Percentiles rank a stretch among this genome's conserved stretches.
These are phyloP conservation scores for Lomographa bimaculata DNA, from an alignment of 2,888 invertebrate genomes.

Conservation along the genomic window DNA sequence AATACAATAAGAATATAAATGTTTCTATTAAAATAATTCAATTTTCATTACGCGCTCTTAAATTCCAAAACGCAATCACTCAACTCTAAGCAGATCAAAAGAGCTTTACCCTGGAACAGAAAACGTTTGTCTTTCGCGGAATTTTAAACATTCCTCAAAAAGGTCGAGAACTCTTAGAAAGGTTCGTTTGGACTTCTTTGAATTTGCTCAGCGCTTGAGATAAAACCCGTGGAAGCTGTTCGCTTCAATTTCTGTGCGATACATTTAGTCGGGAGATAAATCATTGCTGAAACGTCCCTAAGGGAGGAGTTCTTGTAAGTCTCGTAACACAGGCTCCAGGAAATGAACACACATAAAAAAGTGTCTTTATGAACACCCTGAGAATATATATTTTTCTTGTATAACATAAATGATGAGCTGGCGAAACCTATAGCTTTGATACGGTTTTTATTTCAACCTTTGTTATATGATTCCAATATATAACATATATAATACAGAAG, in stretches of 20 bases:
- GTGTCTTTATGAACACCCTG: conserved; percentile 14
- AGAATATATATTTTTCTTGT: conserved; percentile 5
- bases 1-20: too few relatives aligned
- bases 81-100: conserved; percentile 10
- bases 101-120: conserved; percentile 2
- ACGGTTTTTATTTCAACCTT: not conserved
- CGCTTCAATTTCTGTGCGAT: conserved; percentile 9
- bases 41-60: too few relatives aligned
- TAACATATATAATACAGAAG: too few relatives aligned
- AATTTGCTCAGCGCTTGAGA: conserved; percentile 18
- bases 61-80: conserved; percentile 6
- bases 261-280: conserved; percentile 19
- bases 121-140: conserved; percentile 16
- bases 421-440: not conserved
- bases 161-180: conserved; percentile 15
- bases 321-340: conserved; percentile 11
- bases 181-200: conserved; percentile 20
- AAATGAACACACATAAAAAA: conserved; percentile 22
- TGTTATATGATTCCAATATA: too few relatives aligned
- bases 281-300: conserved; percentile 18
- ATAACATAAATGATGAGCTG: conserved; percentile 2
- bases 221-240: conserved; percentile 16
- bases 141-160: conserved; percentile 22
- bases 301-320: too few relatives aligned
- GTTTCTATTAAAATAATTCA: too few relatives aligned